Evolutionary conservation across 2,797 vertebrate genomes (phyloP).

Genomic region (Falco rusticolus): DNA sequence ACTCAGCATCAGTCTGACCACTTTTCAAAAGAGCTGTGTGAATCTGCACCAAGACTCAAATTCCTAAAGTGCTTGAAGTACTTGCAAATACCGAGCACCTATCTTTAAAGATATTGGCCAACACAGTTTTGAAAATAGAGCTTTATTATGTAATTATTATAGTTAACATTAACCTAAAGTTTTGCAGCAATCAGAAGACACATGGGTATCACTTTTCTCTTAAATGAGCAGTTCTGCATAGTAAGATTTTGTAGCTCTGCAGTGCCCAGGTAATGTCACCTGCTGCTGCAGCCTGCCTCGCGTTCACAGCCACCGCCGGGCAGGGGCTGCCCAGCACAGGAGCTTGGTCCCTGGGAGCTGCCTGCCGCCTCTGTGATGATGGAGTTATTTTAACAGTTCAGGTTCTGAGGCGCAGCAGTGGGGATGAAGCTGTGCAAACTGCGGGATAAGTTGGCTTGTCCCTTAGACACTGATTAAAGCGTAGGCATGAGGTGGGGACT

Average conservation of each 20-base stretch:
- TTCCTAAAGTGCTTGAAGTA: not conserved
- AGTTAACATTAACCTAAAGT: not conserved
- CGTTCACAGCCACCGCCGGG: accelerated
- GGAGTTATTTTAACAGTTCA: accelerated
- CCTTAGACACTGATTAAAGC: not conserved
- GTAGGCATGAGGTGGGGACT: accelerated
- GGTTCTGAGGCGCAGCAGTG: accelerated
- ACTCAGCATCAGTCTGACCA: not conserved
- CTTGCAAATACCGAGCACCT: not conserved
- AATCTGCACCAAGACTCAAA: not conserved
- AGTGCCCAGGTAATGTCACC: accelerated
- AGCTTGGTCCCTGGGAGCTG: not conserved
- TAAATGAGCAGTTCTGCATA: not conserved
- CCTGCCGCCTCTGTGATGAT: accelerated
- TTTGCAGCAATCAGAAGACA: not conserved
- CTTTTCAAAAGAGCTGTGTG: not conserved
- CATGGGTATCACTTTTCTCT: not conserved
- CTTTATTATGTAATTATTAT: not conserved
- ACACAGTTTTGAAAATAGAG: not conserved
- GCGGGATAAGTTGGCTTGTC: not conserved
- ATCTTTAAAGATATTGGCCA: not conserved
- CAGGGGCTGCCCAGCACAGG: not conserved
- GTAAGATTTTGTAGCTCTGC: not conserved
- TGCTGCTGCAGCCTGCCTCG: not conserved
- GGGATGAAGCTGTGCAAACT: not conserved